Conservation (phyloP, 1,140 invertebrate species). For the Parapsyche elsis region DNA sequence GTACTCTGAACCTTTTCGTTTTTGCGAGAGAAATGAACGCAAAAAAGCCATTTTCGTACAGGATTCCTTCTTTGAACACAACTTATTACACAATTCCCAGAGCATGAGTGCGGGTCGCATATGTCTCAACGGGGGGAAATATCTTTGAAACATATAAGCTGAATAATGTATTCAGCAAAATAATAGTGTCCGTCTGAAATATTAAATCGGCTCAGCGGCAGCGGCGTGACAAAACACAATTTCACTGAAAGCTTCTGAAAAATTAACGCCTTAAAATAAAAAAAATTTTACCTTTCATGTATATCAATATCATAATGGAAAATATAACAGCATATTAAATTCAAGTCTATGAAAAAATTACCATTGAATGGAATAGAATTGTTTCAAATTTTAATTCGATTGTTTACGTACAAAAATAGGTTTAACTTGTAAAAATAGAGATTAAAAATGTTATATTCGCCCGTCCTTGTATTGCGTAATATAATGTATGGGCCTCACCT, state of each 20-base stretch:
- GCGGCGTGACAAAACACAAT: background rate
- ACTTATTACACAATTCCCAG: conserved; percentile 14
- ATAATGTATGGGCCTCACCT: too few species aligned
- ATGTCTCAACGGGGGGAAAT: background rate
- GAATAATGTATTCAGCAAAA: background rate
- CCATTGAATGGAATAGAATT: too few species aligned
- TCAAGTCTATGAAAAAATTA: too few species aligned
- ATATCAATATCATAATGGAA: too few species aligned
- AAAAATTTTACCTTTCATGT: background rate
- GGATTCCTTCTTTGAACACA: conserved; percentile 7
- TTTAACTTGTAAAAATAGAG: too few species aligned
- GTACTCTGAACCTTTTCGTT: background rate
- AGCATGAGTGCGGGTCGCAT: background rate
- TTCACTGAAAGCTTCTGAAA: background rate
- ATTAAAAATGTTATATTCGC: too few species aligned
- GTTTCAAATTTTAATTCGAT: too few species aligned
- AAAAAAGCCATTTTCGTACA: conserved; percentile 5
- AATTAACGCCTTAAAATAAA: background rate
- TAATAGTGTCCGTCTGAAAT: background rate
- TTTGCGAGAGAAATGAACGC: background rate
- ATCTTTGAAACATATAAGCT: background rate
- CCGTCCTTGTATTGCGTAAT: too few species aligned
- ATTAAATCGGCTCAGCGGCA: background rate
- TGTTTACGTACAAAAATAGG: too few species aligned
- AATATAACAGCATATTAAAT: too few species aligned